These are phyloP conservation scores for Crocodylus rhombifer DNA, from an alignment of 2,797 vertebrate species.

Conservation along the genomic window DNA sequence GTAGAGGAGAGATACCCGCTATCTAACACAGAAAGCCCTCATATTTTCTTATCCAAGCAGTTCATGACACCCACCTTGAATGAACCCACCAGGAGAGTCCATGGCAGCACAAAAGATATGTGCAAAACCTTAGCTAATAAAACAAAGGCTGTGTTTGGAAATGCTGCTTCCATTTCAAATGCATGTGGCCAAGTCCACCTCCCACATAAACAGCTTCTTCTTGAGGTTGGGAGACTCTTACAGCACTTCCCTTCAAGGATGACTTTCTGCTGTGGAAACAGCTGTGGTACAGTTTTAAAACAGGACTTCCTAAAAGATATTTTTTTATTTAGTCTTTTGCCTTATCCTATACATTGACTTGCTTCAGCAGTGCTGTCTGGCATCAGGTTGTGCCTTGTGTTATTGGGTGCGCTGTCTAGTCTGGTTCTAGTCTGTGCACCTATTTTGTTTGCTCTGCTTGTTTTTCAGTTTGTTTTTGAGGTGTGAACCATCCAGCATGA, in stretches of 20 bases:
- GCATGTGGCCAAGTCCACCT: background rate
- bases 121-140: background rate
- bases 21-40: background rate
- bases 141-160: background rate
- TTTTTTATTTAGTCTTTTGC: background rate
- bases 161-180: background rate
- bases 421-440: background rate
- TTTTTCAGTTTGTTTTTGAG: background rate
- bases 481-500: background rate
- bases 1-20: background rate
- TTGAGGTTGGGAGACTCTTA: background rate
- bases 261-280: background rate
- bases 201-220: background rate
- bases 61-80: background rate
- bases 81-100: background rate
- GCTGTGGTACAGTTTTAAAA: background rate
- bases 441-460: background rate
- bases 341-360: background rate
- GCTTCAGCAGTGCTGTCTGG: background rate
- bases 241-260: background rate
- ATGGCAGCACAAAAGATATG: background rate
- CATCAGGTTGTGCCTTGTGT: too few species aligned
- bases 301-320: background rate
- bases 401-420: background rate
- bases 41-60: background rate